Conservation (phyloP, 2,797 vertebrate genomes). For the Parauchenoglanis ngamensis region DNA sequence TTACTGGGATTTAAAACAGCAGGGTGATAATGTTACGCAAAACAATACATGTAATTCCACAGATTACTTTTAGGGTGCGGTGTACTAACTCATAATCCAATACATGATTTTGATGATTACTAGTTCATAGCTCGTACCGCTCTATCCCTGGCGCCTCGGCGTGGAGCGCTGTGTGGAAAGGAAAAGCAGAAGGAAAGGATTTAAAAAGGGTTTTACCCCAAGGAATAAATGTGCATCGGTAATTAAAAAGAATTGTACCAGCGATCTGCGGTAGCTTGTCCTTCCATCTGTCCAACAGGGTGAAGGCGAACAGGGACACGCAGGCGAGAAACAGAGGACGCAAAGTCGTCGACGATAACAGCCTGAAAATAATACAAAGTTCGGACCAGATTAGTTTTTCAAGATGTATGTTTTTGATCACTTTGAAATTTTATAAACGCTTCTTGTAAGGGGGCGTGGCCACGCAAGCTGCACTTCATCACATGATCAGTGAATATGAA, state of each 20-base stretch:
- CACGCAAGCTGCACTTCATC: no score
- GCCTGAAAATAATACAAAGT: conserved; percentile 69
- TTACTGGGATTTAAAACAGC: not conserved
- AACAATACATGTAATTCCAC: not conserved
- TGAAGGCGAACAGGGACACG: conserved; percentile 83
- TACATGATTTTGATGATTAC: not conserved
- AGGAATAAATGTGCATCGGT: not conserved
- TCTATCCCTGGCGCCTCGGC: conserved; percentile 75
- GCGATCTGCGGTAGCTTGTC: conserved; percentile 79
- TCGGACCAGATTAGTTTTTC: not conserved
- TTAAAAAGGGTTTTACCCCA: not conserved
- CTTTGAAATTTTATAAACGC: not conserved
- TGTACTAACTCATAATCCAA: not conserved
- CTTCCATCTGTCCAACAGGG: conserved; percentile 92
- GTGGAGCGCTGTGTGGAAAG: conserved; percentile 72
- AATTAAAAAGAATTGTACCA: conserved; percentile 66
- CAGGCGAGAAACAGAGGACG: conserved; percentile 90
- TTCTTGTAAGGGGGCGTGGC: not conserved
- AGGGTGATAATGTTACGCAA: no score
- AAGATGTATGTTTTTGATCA: not conserved
- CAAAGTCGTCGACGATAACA: conserved; percentile 89
- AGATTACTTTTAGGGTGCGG: not conserved
- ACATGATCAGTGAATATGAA: not conserved
- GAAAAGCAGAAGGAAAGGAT: not conserved
- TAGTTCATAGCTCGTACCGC: conserved; percentile 71